Conservation (phyloP, 2,888 invertebrate species). For the Chrysolina americana region DNA sequence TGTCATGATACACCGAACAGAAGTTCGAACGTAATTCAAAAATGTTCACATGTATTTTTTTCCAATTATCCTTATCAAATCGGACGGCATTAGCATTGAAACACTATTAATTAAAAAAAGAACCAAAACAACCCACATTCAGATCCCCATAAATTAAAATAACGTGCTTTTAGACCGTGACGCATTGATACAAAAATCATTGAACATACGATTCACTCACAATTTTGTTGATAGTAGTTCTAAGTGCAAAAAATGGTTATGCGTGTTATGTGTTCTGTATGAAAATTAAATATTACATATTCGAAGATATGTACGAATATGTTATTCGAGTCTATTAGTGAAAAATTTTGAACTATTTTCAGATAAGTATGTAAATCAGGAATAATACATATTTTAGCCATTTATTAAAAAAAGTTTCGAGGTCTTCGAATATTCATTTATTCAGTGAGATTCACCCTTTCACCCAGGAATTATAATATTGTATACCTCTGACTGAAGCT, state of each 20-base stretch:
- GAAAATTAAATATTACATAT: constrained; percentile 19
- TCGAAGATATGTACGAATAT: constrained; percentile 20
- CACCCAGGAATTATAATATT: too few relatives aligned
- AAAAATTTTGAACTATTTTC: not conserved
- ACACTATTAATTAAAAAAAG: constrained; percentile 47
- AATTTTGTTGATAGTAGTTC: constrained; percentile 15
- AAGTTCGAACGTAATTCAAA: constrained; percentile 40
- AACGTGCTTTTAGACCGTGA: constrained; percentile 35
- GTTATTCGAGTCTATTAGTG: constrained; percentile 11
- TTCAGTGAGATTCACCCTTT: not conserved
- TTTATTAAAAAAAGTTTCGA: constrained; percentile 2
- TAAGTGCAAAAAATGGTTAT: not conserved
- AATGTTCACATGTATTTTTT: constrained; percentile 47
- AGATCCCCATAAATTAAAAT: constrained; percentile 42
- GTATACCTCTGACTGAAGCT: too few relatives aligned
- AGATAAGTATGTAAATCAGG: constrained; percentile 2
- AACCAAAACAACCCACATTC: constrained; percentile 37
- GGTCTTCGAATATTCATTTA: not conserved
- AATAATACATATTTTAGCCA: not conserved
- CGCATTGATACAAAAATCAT: constrained; percentile 33
- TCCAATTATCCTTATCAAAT: constrained; percentile 46
- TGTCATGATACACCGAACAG: constrained; percentile 22
- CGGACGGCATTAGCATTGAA: constrained; percentile 44
- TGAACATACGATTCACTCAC: constrained; percentile 24
- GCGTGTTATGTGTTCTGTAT: constrained; percentile 16